Base-by-base conservation (phyloP, 2,888 invertebrate species). In the Apeira syringaria region DNA sequence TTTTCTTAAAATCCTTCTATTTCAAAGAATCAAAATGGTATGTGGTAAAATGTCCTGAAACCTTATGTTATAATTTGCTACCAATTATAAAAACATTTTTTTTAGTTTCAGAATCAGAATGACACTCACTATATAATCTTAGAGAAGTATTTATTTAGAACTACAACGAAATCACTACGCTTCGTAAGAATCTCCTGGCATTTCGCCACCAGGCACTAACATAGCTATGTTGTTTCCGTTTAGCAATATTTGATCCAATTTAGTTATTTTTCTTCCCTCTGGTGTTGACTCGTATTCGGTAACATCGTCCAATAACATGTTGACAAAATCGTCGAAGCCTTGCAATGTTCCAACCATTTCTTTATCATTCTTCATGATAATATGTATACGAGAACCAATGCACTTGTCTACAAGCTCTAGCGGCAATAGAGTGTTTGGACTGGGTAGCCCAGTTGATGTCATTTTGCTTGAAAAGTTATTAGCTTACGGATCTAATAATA, bases 291-390 rank as follows among this genome's bases (percentile, higher is more conserved):
- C 99, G 74, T 98, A 98, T 86, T 99, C 99, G 0, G 97, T 98
- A 2, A 99, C 99, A 91, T 99, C 99, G 76, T 99, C 99, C 52
- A 99, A 80, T 33, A 99, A 92, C 99, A 99, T 99, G 79, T 99
- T 99, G 18, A 99, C 99, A 80, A 98, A 99, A 81, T 99, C 99
- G 80, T 99, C 99, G 79, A 99, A 99, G 4, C 99, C 99, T 54
- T 98, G 92, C 33, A 99, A 82, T 0, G 99, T 99, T 49, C 99
- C 99, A 6, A 99, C 99, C 81, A 99, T 98, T 92, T 99, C 99
- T 85, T 99, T 99, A 78, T 99, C 99, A 79, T 98, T 99, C 86
- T 99, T 99, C 99, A 99, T 99, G 51, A 99, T 98, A 13, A 99
- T 99, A 81, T 99, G 99, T 68, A 99, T 99, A 53, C 98, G 92